Evolutionary conservation across 2,888 invertebrate genomes (phyloP).

Genomic region (Andrena minutula): DNA sequence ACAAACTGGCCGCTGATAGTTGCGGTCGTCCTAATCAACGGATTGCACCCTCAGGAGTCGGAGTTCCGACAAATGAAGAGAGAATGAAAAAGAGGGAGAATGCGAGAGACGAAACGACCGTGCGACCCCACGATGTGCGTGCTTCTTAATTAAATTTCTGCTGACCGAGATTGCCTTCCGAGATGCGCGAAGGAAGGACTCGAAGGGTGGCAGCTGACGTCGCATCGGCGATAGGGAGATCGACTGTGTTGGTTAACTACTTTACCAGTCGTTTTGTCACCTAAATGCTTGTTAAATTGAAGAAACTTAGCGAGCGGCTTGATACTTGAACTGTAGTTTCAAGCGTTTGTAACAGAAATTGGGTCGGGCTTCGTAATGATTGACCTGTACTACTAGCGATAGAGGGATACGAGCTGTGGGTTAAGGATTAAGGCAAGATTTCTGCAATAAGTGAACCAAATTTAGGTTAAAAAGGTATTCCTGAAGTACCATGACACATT

Average conservation of each 20-base stretch:
- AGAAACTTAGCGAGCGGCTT: conserved; percentile 5
- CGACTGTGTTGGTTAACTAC: conserved; percentile 16
- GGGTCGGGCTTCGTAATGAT: neutral
- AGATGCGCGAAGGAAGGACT: conserved; percentile 7
- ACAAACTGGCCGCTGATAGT: conserved; percentile 50
- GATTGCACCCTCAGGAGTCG: conserved; percentile 69
- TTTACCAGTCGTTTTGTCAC: neutral
- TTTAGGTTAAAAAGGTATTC: no score
- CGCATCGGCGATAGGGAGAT: conserved; percentile 1
- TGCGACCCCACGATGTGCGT: conserved; percentile 62
- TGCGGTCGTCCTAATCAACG: conserved; percentile 74
- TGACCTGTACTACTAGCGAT: neutral
- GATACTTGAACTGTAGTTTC: neutral
- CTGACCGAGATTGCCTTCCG: conserved; percentile 57
- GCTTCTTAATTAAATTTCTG: conserved; percentile 75
- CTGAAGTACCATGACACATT: no score
- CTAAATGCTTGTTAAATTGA: neutral
- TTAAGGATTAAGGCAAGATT: no score
- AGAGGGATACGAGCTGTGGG: no score
- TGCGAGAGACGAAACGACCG: conserved; percentile 29
- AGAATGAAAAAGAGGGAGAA: conserved; percentile 50
- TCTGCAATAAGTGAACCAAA: no score
- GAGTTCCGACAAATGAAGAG: conserved; percentile 75
- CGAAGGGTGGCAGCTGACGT: neutral
- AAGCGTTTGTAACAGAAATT: neutral